Base-by-base conservation (phyloP, 2,797 vertebrate species). In the Ambastaia sidthimunki region DNA sequence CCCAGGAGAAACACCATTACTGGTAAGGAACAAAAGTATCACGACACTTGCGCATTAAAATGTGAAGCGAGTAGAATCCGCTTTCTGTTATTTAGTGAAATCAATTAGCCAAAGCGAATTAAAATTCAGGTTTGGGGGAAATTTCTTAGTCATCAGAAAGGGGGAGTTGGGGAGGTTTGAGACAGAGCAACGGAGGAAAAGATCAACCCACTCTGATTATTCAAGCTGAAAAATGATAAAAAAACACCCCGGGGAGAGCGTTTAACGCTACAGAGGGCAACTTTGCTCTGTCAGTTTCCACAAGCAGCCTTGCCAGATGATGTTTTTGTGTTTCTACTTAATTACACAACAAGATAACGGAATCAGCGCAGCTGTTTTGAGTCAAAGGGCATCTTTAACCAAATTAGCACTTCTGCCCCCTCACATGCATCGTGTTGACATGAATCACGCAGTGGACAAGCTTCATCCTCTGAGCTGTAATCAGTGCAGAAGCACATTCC, bases 91-190 rank as follows among this genome's bases (percentile, higher is more conserved):
- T 85, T 85, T 84, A 62, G 83, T 68, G 85, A 85, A 92, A 88
- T 91, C 86, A 90, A 90, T 91, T 88, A 91, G 83, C 82, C 47
- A 68, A 69, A 52, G 76, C 88, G 87, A 91, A 92, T 92, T 87
- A 90, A 90, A 92, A 86, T 70, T 78, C 67, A 84, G 83, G 88
- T 86, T 87, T 74, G 78, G 82, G 83, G 85, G 87, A 85, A 82
- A 41, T 76, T 80, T 80, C 80, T 90, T 87, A 89, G 84, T 90
- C 87, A 89, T 71, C 79, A 63, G 78, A 44, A 84, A 62, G 65
- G 79, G 84, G 68, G 63, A 44, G 59, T 10, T 74, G 71, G 37
- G n/a, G 21, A 23, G 57, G 13, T 16, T 6, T n/a, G 13, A 13
- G 37, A 52, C 34, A 12, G 41, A 28, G 18, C 25, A 55, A 65